phyloP scores from a whole-genome alignment of 2,113 vertebrate genomes.

The Gambusia affinis region DNA sequence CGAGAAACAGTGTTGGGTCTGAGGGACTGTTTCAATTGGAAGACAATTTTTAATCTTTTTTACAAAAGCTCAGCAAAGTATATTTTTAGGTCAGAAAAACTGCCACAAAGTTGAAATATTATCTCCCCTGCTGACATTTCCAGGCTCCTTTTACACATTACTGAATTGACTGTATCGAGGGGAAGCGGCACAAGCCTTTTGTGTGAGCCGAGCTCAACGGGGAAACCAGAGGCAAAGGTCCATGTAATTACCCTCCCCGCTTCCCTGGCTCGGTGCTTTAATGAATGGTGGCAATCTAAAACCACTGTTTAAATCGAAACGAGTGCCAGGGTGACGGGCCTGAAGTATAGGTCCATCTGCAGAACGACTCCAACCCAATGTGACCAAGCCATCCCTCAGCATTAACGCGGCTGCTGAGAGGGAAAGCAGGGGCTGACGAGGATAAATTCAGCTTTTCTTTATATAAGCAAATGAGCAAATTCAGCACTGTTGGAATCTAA shows the following conservation, averaged over 20 bases:
- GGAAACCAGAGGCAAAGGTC: slow-evolving; percentile 48
- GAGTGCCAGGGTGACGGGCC: slow-evolving; percentile 39
- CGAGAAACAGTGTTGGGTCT: too few species aligned
- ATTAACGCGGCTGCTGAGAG: slow-evolving; percentile 27
- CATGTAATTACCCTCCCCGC: slow-evolving; percentile 63
- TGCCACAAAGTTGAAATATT: slow-evolving; percentile 6
- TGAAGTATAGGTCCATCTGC: slow-evolving; percentile 28
- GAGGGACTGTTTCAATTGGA: too few species aligned
- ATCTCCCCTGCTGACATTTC: slow-evolving; percentile 14
- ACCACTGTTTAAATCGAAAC: slow-evolving; percentile 58
- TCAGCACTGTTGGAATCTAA: not conserved
- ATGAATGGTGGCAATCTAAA: slow-evolving; percentile 62
- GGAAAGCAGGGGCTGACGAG: slow-evolving; percentile 34
- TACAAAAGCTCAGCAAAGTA: too few species aligned
- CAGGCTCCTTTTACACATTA: not conserved
- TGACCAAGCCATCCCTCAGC: slow-evolving; percentile 34
- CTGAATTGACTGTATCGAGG: not conserved
- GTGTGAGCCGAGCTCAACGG: slow-evolving; percentile 35
- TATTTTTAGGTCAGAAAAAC: not conserved
- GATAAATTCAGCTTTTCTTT: slow-evolving; percentile 43
- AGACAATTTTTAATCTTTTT: too few species aligned
- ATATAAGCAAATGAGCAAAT: slow-evolving; percentile 2
- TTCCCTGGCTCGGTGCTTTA: slow-evolving; percentile 48
- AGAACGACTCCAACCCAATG: slow-evolving; percentile 46
- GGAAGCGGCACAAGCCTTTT: slow-evolving; percentile 39